Percentiles rank a stretch among this genome's conserved stretches.
These are phyloP conservation scores for Falcunculus frontatus DNA, from an alignment of 2,113 vertebrate genomes.

Conservation along the genomic window DNA sequence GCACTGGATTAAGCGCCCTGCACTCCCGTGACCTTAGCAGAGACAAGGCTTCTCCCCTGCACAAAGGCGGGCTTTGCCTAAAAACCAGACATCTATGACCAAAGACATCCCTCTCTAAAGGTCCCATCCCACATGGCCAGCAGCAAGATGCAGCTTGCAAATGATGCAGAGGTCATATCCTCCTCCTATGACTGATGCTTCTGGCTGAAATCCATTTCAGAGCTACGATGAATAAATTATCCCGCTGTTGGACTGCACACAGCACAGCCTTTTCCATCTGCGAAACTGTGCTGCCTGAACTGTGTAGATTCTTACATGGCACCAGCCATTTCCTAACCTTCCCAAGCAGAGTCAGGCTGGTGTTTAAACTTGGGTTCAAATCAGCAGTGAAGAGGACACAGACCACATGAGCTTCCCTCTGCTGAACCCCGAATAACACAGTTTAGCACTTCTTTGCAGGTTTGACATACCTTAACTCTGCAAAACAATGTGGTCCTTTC, in stretches of 20 bases:
- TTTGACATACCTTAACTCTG: not conserved
- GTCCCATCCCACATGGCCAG: not conserved
- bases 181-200: not conserved
- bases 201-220: not conserved
- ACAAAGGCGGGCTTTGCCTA: slow-evolving; percentile 23
- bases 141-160: not conserved
- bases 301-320: not conserved
- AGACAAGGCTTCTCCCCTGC: not conserved
- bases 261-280: not conserved
- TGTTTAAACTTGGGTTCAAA: not conserved
- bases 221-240: not conserved
- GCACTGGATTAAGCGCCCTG: not conserved
- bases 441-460: not conserved
- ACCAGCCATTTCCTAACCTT: not conserved
- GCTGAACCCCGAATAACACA: not conserved
- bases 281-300: not conserved
- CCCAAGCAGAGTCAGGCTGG: not conserved
- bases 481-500: not conserved
- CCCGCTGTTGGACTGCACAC: fast-evolving
- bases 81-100: not conserved
- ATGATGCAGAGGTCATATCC: not conserved
- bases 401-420: not conserved
- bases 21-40: not conserved
- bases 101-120: not conserved
- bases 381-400: not conserved